phyloP scores from a whole-genome alignment of 2,888 invertebrate species.

The Clostera curtula region DNA sequence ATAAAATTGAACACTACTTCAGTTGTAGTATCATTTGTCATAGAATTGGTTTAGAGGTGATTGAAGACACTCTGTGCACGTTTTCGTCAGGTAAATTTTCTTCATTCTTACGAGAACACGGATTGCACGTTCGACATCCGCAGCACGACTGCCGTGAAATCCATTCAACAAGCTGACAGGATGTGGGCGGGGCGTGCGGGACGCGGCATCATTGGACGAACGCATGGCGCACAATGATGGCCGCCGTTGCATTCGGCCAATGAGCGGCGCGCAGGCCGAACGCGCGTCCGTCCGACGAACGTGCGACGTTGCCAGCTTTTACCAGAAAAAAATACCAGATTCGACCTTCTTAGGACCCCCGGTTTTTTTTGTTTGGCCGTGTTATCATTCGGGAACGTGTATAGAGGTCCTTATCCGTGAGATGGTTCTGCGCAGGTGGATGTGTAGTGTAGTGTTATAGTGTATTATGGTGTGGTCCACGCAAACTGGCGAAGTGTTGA shows the following conservation, averaged over 20 bases:
- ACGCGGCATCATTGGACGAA: slow-evolving; percentile 63
- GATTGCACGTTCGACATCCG: slow-evolving; percentile 31
- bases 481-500: slow-evolving; percentile 66
- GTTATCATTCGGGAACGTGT: slow-evolving; percentile 70
- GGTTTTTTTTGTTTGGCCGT: slow-evolving; percentile 70
- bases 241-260: slow-evolving; percentile 70
- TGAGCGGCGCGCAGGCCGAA: slow-evolving; percentile 66
- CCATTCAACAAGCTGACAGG: slow-evolving; percentile 65
- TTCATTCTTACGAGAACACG: slow-evolving; percentile 29
- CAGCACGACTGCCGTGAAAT: slow-evolving; percentile 58
- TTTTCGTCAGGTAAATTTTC: slow-evolving; percentile 18
- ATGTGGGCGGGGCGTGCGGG: slow-evolving; percentile 73
- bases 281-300: slow-evolving; percentile 65
- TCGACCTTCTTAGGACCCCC: slow-evolving; percentile 74
- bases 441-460: slow-evolving; percentile 53
- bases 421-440: slow-evolving; percentile 64
- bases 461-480: slow-evolving; percentile 72
- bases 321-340: slow-evolving; percentile 70
- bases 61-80: slow-evolving; percentile 24
- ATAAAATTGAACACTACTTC: slow-evolving; percentile 10
- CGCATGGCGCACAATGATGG: slow-evolving; percentile 56
- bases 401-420: slow-evolving; percentile 62
- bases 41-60: too few species aligned
- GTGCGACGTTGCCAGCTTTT: slow-evolving; percentile 71
- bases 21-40: too few species aligned